Conservation (phyloP, 2,888 invertebrate genomes). For the Subacronicta megacephala region DNA sequence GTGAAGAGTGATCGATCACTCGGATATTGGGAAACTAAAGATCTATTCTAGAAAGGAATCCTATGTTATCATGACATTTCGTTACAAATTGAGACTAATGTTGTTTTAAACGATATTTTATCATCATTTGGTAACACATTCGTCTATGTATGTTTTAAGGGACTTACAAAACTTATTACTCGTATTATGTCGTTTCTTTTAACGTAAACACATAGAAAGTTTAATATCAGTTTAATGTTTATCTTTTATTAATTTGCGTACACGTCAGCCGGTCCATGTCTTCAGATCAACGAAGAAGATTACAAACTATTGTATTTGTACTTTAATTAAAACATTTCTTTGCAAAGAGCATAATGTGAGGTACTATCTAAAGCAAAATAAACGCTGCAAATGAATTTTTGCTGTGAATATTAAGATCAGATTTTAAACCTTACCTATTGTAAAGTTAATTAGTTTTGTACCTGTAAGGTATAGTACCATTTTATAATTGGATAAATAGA, state of each 20-base stretch:
- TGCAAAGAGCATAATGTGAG: neutral
- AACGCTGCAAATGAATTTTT: constrained; percentile 1
- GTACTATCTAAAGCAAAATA: neutral
- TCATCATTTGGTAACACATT: neutral
- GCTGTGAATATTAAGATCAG: constrained; percentile 2
- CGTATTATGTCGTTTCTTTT: neutral
- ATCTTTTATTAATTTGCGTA: constrained; percentile 2
- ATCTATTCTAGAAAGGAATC: constrained; percentile 22
- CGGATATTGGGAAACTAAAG: constrained; percentile 12
- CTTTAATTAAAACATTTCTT: constrained; percentile 25
- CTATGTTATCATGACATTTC: constrained; percentile 16
- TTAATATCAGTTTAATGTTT: neutral
- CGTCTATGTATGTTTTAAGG: neutral
- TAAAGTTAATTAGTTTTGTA: neutral
- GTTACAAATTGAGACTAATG: constrained; percentile 27
- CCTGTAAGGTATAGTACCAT: neutral
- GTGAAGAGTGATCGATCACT: constrained; percentile 22
- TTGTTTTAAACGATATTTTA: constrained; percentile 15
- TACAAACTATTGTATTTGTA: constrained; percentile 1
- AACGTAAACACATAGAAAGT: neutral
- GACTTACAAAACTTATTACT: neutral
- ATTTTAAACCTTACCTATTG: neutral
- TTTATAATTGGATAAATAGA: neutral
- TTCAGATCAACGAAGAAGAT: constrained; percentile 2
- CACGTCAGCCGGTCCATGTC: constrained; percentile 1